Base-by-base conservation (phyloP, 2,888 invertebrate genomes). In the Drosophila rellima region DNA sequence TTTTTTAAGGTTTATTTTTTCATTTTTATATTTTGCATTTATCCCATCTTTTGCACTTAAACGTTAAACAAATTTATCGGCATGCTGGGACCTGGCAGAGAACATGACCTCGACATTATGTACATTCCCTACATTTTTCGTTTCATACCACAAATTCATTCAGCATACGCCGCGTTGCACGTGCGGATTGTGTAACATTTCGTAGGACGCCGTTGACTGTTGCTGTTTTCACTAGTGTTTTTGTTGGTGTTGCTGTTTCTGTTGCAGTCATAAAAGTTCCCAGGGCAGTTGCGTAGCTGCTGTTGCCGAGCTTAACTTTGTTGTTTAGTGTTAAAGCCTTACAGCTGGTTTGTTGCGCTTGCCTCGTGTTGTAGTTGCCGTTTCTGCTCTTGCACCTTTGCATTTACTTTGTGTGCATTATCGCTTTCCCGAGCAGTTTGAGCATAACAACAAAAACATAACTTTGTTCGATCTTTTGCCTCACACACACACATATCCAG, bases 321-420 rank as follows among this genome's bases (percentile, higher is more conserved):
- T 86, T 86, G 83, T 83, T 86, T 86, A 82, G 83, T 83, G 78
- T 85, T 68, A 83, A 82, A 83, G 76, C 75, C 72, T 69, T 74
- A 59, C 56, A 78, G 74, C 73, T 74, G 61, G 57, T 60, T 70
- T 66, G 48, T 35, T 63, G 60, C 23, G 45, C 37, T 33, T 35
- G 17, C 31, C 51, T 55, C 56, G 57, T 55, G 64, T 56, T 62
- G 23, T 6, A 66, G 50, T 51, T 47, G 10, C 29, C 50, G 59
- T 17, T 48, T 52, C 39, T 61, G 52, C 39, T 64, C 56, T 68
- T 45, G 52, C 68, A 55, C 54, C 54, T 55, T 55, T 68, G 74
- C 83, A 82, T 82, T 85, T 82, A 82, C 85, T 83, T 83, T 83
- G 83, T 81, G 66, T 68, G 68, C 83, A 86, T 86, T 86, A 83